Base-by-base conservation (phyloP, 2,113 vertebrate genomes). In the Oreochromis spilurus region DNA sequence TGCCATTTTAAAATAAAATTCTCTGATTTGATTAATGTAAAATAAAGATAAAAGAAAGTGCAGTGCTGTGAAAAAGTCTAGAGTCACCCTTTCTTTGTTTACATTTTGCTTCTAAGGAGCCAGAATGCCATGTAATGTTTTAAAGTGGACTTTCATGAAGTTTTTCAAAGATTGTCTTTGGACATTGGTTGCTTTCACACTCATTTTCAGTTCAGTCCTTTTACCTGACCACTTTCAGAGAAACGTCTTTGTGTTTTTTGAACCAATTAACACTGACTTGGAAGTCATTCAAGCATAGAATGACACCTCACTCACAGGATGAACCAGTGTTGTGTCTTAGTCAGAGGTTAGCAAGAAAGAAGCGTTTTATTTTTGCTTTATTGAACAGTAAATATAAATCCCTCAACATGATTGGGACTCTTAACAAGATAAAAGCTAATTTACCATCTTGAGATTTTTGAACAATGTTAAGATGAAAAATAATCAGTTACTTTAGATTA, bases 141-240 rank as follows among this genome's bases (percentile, higher is more conserved):
- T 13, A 67, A 40, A 40, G 62, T 21, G 34, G 34, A 38, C 60
- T 38, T 21, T 65, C 16, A 4, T 36, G 31, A 36, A n/a, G 60
- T 0, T 65, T 65, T 65, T 36, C 60, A 65, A 62, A 62, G 2
- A 38, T 21, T 65, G 19, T 38, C 60, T 38, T 38, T 67, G 62
- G 17, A 36, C 60, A 65, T 36, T n/a, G 60, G 4, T 3, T 40
- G 11, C 62, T 38, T 67, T 67, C 2, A 38, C 0, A 0, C 19
- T 67, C 34, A 0, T 67, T 67, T 67, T 67, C 19, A 8, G 62
- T 67, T 11, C 34, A 8, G 19, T 67, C 62, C 16, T 62, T 62
- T 16, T 62, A 62, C 16, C 34, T 40, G 34, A 38, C 34, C 6
- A 21, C 40, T 67, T 40, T 67, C 34, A 40, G 62, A 1, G 11